Conservation (phyloP, 2,113 vertebrate species). For the Sialia sialis region DNA sequence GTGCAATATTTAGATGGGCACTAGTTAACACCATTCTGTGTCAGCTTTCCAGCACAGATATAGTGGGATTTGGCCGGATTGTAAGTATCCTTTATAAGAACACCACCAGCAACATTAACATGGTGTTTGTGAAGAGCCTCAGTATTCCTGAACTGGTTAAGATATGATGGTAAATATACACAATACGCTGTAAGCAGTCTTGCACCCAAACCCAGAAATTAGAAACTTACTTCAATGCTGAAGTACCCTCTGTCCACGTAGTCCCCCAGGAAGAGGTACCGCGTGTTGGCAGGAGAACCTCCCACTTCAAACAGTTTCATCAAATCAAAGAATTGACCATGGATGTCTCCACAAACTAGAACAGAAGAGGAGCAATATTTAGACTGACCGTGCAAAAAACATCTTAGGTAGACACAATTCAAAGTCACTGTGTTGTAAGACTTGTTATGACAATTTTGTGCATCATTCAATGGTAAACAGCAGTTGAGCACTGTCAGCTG, state of each 20-base stretch:
- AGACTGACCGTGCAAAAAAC: not conserved
- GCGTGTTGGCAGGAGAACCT: conserved; percentile 94
- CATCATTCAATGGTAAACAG: not conserved
- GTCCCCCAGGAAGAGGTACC: conserved; percentile 98
- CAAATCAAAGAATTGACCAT: conserved; percentile 98
- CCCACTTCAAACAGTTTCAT: conserved; percentile 99
- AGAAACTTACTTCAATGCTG: conserved; percentile 95
- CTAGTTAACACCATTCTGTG: not conserved
- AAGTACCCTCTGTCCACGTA: conserved; percentile 99
- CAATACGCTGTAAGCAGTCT: not conserved
- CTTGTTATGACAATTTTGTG: not conserved
- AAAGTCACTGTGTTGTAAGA: not conserved
- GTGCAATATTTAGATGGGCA: not conserved
- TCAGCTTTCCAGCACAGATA: not conserved
- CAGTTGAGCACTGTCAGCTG: not conserved
- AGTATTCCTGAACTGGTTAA: not conserved
- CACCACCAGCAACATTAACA: not conserved
- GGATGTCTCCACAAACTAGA: conserved; percentile 97
- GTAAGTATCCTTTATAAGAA: not conserved
- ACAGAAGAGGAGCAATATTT: conserved; percentile 31
- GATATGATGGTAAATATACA: not conserved
- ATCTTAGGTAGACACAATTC: not conserved
- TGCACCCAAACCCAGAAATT: not conserved
- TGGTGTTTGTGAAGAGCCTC: not conserved
- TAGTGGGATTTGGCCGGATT: not conserved